Percentiles rank a stretch among this genome's conserved stretches.
Conservation (phyloP, 2,797 vertebrate species). For the Gambelia wislizenii region DNA sequence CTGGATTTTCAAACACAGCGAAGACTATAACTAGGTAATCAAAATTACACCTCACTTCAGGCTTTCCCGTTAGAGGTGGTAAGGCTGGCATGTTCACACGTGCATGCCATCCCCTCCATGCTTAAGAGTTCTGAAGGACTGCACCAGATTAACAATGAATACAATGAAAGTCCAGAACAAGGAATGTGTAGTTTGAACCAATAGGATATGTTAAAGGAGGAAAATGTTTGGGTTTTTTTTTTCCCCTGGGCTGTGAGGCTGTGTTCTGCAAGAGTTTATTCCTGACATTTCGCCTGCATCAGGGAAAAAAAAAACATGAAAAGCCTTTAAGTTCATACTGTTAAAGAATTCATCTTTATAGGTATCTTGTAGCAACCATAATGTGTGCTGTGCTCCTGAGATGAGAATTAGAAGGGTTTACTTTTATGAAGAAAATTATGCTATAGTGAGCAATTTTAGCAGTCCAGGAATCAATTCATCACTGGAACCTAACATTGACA, state of each 20-base stretch:
- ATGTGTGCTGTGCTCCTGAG: not conserved
- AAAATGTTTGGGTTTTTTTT: too few species aligned
- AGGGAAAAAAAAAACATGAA: too few species aligned
- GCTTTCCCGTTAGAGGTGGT: not conserved
- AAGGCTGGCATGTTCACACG: not conserved
- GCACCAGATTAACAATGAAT: not conserved
- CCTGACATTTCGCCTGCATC: too few species aligned
- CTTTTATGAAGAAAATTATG: not conserved
- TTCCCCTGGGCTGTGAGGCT: too few species aligned
- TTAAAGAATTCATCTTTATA: not conserved
- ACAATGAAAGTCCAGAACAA: not conserved
- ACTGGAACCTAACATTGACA: too few species aligned
- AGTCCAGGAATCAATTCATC: too few species aligned
- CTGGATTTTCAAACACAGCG: not conserved
- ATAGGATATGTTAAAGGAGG: too few species aligned
- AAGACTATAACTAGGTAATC: not conserved
- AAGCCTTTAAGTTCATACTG: too few species aligned
- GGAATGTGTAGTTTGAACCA: too few species aligned
- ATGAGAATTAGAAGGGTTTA: not conserved
- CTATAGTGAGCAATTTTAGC: not conserved
- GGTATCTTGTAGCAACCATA: not conserved
- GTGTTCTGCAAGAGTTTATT: too few species aligned
- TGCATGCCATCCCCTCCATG: not conserved
- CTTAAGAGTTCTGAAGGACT: not conserved
- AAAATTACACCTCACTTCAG: not conserved